Conservation (phyloP, 2,888 invertebrate genomes). For the Meghimatium bilineatum region DNA sequence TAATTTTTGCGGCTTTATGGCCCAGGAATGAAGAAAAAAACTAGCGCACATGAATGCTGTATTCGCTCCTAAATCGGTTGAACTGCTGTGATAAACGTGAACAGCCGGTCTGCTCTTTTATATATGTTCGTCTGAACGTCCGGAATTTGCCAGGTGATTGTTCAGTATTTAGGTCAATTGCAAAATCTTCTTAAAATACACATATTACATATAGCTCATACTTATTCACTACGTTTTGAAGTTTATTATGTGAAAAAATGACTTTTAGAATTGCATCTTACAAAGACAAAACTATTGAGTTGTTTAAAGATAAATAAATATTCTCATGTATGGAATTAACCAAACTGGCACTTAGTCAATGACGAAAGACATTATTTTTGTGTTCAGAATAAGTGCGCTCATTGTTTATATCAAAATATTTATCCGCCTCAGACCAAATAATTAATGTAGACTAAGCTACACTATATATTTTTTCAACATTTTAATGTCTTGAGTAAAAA, state of each 20-base stretch:
- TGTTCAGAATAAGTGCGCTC: not conserved
- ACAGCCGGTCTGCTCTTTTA: not conserved
- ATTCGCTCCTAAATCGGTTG: not conserved
- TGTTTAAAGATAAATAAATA: not conserved
- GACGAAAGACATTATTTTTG: conserved; percentile 19
- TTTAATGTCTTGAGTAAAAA: not conserved
- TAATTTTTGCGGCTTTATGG: conserved; percentile 67
- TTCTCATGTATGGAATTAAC: not conserved
- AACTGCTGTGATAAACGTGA: not conserved
- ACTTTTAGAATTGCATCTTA: too few species aligned
- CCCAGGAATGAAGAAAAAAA: conserved; percentile 50
- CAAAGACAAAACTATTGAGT: not conserved
- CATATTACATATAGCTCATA: not conserved
- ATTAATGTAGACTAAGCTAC: not conserved
- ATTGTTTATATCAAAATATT: not conserved
- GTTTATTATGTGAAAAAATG: not conserved
- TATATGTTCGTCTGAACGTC: not conserved
- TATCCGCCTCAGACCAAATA: not conserved
- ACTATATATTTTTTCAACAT: not conserved
- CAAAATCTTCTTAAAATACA: not conserved
- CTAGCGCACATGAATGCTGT: conserved; percentile 13
- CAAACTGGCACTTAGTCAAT: not conserved
- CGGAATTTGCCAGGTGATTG: conserved; percentile 1
- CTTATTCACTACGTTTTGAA: not conserved
- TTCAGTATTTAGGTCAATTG: not conserved